These are phyloP conservation scores for Agonum fuliginosum DNA, from an alignment of 2,888 invertebrate genomes.

Conservation along the genomic window DNA sequence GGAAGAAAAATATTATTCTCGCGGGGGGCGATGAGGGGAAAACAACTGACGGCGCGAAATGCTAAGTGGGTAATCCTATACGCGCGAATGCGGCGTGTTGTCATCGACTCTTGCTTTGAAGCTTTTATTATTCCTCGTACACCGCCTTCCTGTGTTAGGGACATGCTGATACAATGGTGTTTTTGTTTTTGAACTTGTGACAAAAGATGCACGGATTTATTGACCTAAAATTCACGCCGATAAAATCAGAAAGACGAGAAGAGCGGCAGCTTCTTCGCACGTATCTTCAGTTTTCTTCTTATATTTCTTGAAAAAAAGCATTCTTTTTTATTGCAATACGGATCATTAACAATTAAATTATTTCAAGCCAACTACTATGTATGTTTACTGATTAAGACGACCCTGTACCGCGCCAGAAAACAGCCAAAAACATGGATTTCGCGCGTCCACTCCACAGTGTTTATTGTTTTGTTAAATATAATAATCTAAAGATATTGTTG, in stretches of 20 bases:
- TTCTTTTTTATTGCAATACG: too few species aligned
- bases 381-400: too few species aligned
- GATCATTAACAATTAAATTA: too few species aligned
- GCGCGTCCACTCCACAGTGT: too few species aligned
- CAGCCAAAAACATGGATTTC: too few species aligned
- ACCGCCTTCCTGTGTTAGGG: neutral
- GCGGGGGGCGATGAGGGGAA: conserved; percentile 44
- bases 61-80: conserved; percentile 61
- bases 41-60: conserved; percentile 59
- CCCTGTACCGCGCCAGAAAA: too few species aligned
- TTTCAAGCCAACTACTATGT: too few species aligned
- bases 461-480: too few species aligned
- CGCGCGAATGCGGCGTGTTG: conserved; percentile 33
- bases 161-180: conserved; percentile 38
- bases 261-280: too few species aligned
- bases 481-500: too few species aligned
- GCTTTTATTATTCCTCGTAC: conserved; percentile 29
- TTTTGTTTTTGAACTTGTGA: conserved; percentile 27
- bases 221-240: conserved; percentile 29
- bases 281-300: too few species aligned
- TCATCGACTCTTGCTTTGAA: conserved; percentile 21
- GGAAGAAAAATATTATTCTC: conserved; percentile 71
- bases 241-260: neutral
- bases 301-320: too few species aligned
- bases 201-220: conserved; percentile 46